These are phyloP conservation scores for Agonopterix subpropinquella DNA, from an alignment of 2,888 invertebrate species.

Conservation along the genomic window DNA sequence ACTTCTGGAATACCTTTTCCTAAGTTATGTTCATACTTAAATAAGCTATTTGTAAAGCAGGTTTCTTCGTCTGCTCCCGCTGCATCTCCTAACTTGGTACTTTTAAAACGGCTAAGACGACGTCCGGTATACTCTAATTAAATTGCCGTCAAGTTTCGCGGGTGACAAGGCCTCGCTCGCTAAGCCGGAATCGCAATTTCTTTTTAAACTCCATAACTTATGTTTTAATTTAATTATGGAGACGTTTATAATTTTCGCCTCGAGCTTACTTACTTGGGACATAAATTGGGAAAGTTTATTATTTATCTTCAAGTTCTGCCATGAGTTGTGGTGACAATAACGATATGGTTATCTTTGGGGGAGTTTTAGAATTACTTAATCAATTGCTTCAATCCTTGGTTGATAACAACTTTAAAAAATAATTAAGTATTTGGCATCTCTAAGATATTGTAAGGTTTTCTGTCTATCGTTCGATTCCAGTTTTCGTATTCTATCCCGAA, in stretches of 20 bases:
- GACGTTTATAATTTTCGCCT: conserved; percentile 56
- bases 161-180: conserved; percentile 34
- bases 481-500: too few relatives aligned
- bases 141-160: conserved; percentile 44
- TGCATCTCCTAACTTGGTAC: neutral
- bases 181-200: conserved; percentile 52
- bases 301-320: conserved; percentile 57
- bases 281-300: conserved; percentile 64
- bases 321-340: conserved; percentile 41
- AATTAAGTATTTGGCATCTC: too few relatives aligned
- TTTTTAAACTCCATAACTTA: conserved; percentile 63
- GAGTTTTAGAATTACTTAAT: too few relatives aligned
- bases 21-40: too few relatives aligned
- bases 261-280: conserved; percentile 31
- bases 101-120: conserved; percentile 10
- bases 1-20: too few relatives aligned
- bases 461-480: too few relatives aligned
- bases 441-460: too few relatives aligned
- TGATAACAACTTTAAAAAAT: too few relatives aligned
- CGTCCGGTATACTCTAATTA: conserved; percentile 42
- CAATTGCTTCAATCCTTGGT: too few relatives aligned
- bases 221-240: conserved; percentile 65
- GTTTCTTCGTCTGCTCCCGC: neutral
- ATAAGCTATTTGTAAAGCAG: too few relatives aligned
- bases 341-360: conserved; percentile 7